phyloP scores from a whole-genome alignment of 1,140 invertebrate species.

The Drosophila varians region DNA sequence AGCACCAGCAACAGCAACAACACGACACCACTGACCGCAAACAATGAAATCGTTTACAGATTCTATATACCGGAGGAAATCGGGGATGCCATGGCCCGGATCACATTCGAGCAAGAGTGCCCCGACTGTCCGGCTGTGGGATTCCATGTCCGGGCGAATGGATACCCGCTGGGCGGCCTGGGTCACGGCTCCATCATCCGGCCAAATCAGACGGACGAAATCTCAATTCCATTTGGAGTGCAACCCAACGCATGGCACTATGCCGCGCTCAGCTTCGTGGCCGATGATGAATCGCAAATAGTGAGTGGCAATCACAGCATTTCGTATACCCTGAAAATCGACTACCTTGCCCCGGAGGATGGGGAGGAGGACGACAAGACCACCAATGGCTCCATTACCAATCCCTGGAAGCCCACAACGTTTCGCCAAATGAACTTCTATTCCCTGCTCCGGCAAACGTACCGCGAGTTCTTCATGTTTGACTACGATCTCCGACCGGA shows the following conservation, averaged over 20 bases:
- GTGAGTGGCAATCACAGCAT: slow-evolving; percentile 14
- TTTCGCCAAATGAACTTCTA: slow-evolving; percentile 82
- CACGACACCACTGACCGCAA: slow-evolving; percentile 32
- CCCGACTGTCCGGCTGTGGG: slow-evolving; percentile 64
- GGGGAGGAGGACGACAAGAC: slow-evolving; percentile 11
- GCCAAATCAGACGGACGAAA: slow-evolving; percentile 68
- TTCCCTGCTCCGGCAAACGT: slow-evolving; percentile 87
- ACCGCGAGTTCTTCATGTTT: slow-evolving; percentile 89
- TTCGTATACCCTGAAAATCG: slow-evolving; percentile 59
- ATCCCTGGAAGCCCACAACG: slow-evolving; percentile 59
- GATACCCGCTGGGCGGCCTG: slow-evolving; percentile 55
- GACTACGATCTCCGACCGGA: slow-evolving; percentile 87
- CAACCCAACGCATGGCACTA: slow-evolving; percentile 86
- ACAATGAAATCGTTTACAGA: slow-evolving; percentile 80
- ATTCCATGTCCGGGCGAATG: slow-evolving; percentile 70
- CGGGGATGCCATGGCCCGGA: slow-evolving; percentile 60
- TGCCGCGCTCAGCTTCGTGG: slow-evolving; percentile 82
- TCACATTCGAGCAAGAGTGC: slow-evolving; percentile 64
- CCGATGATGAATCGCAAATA: slow-evolving; percentile 28
- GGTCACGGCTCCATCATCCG: slow-evolving; percentile 61
- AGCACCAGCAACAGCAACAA: neutral
- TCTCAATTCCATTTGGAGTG: slow-evolving; percentile 84
- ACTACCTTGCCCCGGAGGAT: slow-evolving; percentile 30
- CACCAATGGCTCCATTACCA: slow-evolving; percentile 14
- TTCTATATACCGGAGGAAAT: slow-evolving; percentile 83